These are phyloP conservation scores for Deladenus siricidicola DNA, from an alignment of 2,888 invertebrate species.

Conservation along the genomic window DNA sequence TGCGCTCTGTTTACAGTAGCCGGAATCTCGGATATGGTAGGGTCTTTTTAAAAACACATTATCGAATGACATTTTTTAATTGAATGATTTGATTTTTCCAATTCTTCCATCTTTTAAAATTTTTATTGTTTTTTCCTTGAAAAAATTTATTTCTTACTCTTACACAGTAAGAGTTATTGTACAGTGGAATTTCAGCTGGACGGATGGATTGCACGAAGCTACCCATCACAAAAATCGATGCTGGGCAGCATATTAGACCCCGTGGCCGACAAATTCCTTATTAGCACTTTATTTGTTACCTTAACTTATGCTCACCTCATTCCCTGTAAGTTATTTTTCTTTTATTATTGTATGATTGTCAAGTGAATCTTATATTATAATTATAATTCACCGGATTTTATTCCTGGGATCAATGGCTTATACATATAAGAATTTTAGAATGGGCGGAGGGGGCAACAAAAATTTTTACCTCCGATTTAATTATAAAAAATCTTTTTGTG, in stretches of 20 bases:
- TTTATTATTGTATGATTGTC: too few species aligned
- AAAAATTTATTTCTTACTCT: not conserved
- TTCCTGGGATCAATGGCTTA: too few species aligned
- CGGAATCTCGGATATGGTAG: slow-evolving; percentile 81
- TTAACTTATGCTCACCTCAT: slow-evolving; percentile 77
- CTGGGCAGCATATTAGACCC: slow-evolving; percentile 92
- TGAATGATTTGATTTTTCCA: too few species aligned
- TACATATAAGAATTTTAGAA: too few species aligned
- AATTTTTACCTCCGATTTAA: too few species aligned
- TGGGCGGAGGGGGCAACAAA: too few species aligned
- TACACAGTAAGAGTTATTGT: too few species aligned
- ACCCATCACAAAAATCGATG: slow-evolving; percentile 80
- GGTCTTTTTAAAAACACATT: not conserved
- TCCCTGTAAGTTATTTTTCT: slow-evolving; percentile 59
- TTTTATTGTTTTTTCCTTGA: slow-evolving; percentile 7
- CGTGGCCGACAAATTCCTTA: slow-evolving; percentile 86
- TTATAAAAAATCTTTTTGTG: too few species aligned
- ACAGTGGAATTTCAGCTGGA: slow-evolving; percentile 63
- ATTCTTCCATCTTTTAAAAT: too few species aligned
- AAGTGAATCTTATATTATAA: too few species aligned
- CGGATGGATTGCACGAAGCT: slow-evolving; percentile 89
- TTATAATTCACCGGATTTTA: too few species aligned
- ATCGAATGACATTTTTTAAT: too few species aligned
- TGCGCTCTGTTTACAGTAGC: slow-evolving; percentile 74
- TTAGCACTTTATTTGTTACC: slow-evolving; percentile 77